phyloP scores from a whole-genome alignment of 53 echinoderm and acorn worm genomes.

The Stichopus horrens region DNA sequence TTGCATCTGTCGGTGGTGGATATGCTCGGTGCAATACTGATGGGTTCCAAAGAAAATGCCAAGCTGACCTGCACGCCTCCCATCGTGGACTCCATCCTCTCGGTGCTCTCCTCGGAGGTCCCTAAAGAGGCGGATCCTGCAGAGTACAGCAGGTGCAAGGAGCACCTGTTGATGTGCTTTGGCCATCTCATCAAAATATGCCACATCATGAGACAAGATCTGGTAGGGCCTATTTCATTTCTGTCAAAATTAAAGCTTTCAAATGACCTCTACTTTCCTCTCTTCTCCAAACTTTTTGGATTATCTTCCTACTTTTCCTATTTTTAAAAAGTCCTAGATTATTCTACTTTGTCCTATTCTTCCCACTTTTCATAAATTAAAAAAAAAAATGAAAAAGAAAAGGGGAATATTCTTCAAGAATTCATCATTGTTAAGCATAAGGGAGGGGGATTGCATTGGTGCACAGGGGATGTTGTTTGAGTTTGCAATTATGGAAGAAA shows the following conservation, averaged over 20 bases:
- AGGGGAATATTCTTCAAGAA: too few relatives aligned
- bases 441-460: too few relatives aligned
- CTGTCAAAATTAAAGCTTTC: background rate
- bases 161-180: slow-evolving; percentile 73
- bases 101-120: slow-evolving; percentile 55
- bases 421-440: too few relatives aligned
- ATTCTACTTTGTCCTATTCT: too few relatives aligned
- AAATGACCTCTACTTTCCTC: background rate
- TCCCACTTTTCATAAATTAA: too few relatives aligned
- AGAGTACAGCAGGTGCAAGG: slow-evolving; percentile 50
- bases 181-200: slow-evolving; percentile 81
- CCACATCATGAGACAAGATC: slow-evolving; percentile 77
- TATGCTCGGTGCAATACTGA: slow-evolving; percentile 95
- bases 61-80: slow-evolving; percentile 82
- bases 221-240: slow-evolving; percentile 52
- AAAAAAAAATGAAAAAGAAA: too few relatives aligned
- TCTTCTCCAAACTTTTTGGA: background rate
- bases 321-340: too few relatives aligned
- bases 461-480: too few relatives aligned
- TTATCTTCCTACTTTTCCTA: too few relatives aligned
- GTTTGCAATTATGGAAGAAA: too few relatives aligned
- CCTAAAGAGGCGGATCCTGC: slow-evolving; percentile 47
- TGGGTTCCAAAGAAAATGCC: slow-evolving; percentile 90
- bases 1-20: slow-evolving; percentile 69
- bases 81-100: slow-evolving; percentile 77